Conservation (phyloP, 1,140 invertebrate species). For the Lepidurus packardi region DNA sequence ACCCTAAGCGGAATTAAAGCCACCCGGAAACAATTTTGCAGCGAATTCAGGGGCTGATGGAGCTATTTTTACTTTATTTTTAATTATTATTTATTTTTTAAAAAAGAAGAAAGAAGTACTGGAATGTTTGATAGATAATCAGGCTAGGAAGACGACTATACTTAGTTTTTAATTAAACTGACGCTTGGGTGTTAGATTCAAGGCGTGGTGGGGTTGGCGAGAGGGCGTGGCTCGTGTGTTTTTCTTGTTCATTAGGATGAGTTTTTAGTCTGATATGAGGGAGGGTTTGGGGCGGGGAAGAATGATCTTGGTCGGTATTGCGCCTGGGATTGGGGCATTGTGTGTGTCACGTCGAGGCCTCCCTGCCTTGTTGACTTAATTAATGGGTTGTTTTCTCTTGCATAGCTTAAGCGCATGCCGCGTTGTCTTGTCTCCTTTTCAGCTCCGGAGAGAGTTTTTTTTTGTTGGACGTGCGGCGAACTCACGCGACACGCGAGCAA, state of each 20-base stretch:
- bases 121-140: no score
- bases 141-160: not conserved
- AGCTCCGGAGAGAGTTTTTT: not conserved
- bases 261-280: no score
- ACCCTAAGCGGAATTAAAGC: not conserved
- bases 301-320: no score
- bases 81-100: no score
- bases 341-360: not conserved
- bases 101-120: no score
- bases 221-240: no score
- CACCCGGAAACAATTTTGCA: not conserved
- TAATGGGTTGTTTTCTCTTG: conserved; percentile 18
- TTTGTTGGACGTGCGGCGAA: not conserved
- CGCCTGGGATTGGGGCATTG: not conserved
- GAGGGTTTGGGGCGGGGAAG: no score
- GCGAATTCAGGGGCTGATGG: not conserved
- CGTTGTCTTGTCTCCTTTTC: not conserved
- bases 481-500: no score
- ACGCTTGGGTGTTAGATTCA: not conserved
- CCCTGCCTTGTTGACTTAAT: conserved; percentile 15
- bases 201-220: not conserved
- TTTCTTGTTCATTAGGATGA: no score
- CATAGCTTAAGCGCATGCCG: conserved; percentile 6
- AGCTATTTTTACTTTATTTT: not conserved
- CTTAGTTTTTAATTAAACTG: not conserved